Percentiles rank a stretch among this genome's conserved stretches.
Conservation (phyloP, 2,113 vertebrate genomes). For the Saccopteryx bilineata region DNA sequence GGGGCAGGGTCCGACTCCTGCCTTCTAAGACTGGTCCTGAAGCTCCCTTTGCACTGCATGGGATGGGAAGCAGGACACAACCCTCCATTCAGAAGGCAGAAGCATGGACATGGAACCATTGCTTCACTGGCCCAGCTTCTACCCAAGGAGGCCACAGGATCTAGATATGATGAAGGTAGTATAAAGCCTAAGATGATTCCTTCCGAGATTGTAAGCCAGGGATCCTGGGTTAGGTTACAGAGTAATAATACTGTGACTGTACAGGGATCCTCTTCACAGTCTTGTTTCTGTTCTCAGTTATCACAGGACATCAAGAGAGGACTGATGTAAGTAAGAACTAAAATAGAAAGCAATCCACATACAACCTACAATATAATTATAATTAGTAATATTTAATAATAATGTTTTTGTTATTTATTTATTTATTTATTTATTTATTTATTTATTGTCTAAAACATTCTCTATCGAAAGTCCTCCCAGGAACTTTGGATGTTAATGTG, state of each 20-base stretch:
- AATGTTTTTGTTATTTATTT: neutral
- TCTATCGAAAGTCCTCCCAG: neutral
- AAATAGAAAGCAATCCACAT: neutral
- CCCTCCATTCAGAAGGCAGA: neutral
- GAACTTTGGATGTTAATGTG: neutral
- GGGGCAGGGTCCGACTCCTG: rapidly evolving
- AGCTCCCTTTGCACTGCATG: neutral
- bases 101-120: rapidly evolving
- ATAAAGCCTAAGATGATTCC: neutral
- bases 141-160: neutral
- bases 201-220: neutral
- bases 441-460: neutral
- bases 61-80: neutral
- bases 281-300: neutral
- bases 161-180: neutral
- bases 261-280: neutral
- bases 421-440: neutral
- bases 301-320: neutral
- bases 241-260: no score
- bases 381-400: neutral
- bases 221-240: neutral
- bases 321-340: neutral
- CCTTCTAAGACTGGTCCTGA: neutral
- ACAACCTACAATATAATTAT: neutral
- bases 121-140: neutral